A percentile compares a stretch with the other conserved stretches of the same genome.
phyloP scores from a whole-genome alignment of 2,888 invertebrate genomes.

The Oasisia sp. region DNA sequence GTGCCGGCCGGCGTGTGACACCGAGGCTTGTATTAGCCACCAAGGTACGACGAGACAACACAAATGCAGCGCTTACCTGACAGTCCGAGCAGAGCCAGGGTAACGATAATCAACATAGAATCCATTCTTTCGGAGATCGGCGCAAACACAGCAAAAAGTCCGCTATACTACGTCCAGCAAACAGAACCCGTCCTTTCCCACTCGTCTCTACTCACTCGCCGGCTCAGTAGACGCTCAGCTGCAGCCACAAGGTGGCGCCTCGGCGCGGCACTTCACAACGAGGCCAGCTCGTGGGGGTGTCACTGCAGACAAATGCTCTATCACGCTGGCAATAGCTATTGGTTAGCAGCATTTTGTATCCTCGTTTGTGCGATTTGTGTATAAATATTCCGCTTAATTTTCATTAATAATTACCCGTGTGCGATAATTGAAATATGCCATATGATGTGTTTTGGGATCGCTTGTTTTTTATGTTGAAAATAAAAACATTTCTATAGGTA shows the following conservation, averaged over 20 bases:
- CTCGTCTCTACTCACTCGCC: background rate
- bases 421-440: too few relatives aligned
- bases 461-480: background rate
- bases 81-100: background rate
- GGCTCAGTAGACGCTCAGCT: background rate
- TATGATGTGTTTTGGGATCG: background rate
- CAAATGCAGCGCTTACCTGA: background rate
- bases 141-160: background rate
- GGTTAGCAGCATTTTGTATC: background rate
- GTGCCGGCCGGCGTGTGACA: conserved; percentile 13
- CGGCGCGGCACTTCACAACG: background rate
- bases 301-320: background rate
- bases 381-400: background rate
- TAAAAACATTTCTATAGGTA: background rate
- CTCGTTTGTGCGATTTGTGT: background rate
- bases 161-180: background rate
- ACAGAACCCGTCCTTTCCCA: background rate
- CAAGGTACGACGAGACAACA: background rate
- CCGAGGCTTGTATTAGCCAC: background rate
- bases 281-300: background rate
- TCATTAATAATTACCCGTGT: too few relatives aligned
- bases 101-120: background rate
- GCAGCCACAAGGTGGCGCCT: background rate
- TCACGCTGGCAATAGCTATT: background rate
- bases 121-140: background rate